phyloP scores from a whole-genome alignment of 2,797 vertebrate genomes.

The Falco peregrinus region DNA sequence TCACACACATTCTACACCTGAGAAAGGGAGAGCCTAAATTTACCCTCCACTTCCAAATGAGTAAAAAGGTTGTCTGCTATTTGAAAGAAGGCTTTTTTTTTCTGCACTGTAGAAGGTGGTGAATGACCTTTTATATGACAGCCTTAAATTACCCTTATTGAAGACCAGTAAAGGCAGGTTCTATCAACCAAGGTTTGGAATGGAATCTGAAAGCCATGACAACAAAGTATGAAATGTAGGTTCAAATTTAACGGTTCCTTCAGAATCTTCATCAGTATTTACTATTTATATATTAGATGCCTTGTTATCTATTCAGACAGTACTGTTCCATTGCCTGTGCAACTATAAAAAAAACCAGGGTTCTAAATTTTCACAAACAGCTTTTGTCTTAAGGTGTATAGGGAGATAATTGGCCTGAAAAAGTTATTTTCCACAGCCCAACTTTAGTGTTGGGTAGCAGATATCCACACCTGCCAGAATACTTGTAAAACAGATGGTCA shows the following conservation, averaged over 20 bases:
- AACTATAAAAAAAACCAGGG: rapidly evolving
- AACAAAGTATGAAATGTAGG: not conserved
- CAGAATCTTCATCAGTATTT: not conserved
- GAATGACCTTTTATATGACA: not conserved
- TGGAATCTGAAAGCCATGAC: not conserved
- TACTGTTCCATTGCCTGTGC: not conserved
- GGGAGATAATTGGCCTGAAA: not conserved
- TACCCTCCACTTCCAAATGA: not conserved
- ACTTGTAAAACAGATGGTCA: slow-evolving; percentile 69
- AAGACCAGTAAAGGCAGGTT: not conserved
- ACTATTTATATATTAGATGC: not conserved
- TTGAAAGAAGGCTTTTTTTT: not conserved
- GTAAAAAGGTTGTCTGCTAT: not conserved
- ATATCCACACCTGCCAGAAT: not conserved
- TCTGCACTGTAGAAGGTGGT: not conserved
- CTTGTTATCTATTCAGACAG: not conserved
- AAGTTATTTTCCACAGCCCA: not conserved
- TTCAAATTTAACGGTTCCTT: not conserved
- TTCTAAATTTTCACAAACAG: not conserved
- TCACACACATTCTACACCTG: not conserved
- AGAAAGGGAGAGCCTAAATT: not conserved
- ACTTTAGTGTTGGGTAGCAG: not conserved
- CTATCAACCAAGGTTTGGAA: not conserved
- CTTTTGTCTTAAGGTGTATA: not conserved
- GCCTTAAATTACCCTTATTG: not conserved